These are phyloP conservation scores for Cyrtonyx montezumae DNA, from an alignment of 2,113 vertebrate genomes.

Conservation along the genomic window DNA sequence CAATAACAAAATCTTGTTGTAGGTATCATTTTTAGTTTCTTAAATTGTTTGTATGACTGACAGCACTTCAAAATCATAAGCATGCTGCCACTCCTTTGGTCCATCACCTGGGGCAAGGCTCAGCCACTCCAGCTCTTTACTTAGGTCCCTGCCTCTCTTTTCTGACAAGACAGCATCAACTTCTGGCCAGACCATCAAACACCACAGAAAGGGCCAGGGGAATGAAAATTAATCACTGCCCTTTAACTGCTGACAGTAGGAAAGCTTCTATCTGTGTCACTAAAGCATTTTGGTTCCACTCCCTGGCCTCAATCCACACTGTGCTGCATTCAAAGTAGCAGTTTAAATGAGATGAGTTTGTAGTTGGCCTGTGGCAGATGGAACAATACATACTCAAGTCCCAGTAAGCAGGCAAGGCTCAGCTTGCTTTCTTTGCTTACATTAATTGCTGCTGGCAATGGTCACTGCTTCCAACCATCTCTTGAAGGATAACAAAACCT, in stretches of 20 bases:
- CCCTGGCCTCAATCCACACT: neutral
- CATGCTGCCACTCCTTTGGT: rapidly evolving
- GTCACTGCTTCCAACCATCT: neutral
- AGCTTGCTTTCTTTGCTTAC: neutral
- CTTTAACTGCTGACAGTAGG: neutral
- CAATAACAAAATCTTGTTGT: neutral
- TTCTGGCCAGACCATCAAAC: neutral
- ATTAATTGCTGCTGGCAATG: neutral
- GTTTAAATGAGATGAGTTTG: neutral
- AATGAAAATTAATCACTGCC: conserved; percentile 18
- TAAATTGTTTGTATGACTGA: neutral
- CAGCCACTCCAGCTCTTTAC: neutral
- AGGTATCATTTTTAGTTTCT: neutral
- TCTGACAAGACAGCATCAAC: neutral
- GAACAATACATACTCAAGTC: neutral
- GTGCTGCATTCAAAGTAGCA: neutral
- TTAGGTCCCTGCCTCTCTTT: neutral
- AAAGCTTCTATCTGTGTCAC: neutral
- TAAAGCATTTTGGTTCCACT: neutral
- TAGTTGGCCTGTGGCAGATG: neutral
- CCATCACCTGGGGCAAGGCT: neutral
- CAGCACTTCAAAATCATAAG: neutral
- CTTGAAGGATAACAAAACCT: neutral
- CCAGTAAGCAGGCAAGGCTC: neutral
- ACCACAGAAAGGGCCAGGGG: neutral